Conservation (phyloP, 2,113 vertebrate species). For the Ursus arctos region DNA sequence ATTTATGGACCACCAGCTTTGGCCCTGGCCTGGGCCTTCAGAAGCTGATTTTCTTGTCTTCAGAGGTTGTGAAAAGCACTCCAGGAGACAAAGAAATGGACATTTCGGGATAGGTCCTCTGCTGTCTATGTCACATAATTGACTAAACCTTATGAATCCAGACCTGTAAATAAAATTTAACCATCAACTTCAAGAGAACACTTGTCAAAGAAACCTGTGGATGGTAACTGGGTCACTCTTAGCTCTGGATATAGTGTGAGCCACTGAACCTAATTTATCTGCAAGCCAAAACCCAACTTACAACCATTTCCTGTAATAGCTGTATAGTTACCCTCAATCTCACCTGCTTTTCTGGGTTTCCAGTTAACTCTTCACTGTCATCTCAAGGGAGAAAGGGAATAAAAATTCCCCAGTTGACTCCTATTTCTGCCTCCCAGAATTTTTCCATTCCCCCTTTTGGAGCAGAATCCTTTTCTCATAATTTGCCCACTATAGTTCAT, state of each 20-base stretch:
- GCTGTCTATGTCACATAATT: not conserved
- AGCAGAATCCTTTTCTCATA: constrained; percentile 7
- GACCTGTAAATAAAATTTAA: not conserved
- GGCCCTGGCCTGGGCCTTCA: not conserved
- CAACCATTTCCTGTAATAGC: not conserved
- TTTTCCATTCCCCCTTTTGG: not conserved
- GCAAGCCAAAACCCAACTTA: not conserved
- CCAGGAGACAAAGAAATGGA: not conserved
- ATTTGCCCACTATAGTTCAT: not conserved
- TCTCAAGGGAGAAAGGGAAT: not conserved
- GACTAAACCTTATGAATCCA: constrained; percentile 15
- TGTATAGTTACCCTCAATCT: not conserved
- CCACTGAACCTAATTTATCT: not conserved
- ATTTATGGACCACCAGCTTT: not conserved
- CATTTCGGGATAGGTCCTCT: not conserved
- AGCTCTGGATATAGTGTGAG: not conserved
- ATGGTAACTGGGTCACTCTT: not conserved
- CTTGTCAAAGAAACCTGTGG: not conserved
- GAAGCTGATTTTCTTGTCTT: not conserved
- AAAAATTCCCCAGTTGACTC: not conserved
- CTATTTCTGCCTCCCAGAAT: not conserved
- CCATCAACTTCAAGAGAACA: constrained; percentile 5
- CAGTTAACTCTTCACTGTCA: not conserved
- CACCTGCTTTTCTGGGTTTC: constrained; percentile 9
- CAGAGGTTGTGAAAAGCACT: not conserved